These are phyloP conservation scores for Eretmochelys imbricata DNA, from an alignment of 2,113 vertebrate genomes.

Conservation along the genomic window DNA sequence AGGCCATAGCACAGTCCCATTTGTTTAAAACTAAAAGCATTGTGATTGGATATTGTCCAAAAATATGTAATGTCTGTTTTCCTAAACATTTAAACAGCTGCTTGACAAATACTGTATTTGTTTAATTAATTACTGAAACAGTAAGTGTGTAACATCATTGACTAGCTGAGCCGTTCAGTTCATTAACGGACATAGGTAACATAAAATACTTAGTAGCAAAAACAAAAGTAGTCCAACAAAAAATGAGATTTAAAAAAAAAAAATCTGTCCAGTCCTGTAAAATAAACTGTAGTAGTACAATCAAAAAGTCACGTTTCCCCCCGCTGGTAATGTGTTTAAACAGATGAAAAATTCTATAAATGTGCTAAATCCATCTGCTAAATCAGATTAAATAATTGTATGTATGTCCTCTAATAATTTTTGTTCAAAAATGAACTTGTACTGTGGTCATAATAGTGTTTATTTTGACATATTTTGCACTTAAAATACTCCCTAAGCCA, in stretches of 20 bases:
- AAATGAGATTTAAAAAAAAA: neutral
- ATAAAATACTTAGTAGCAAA: neutral
- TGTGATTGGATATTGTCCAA: neutral
- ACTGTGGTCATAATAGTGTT: neutral
- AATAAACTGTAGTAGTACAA: neutral
- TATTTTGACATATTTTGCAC: neutral
- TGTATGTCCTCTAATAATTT: slow-evolving; percentile 19
- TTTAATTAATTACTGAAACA: neutral
- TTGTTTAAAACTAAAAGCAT: neutral
- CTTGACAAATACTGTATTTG: neutral
- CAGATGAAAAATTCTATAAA: slow-evolving; percentile 24
- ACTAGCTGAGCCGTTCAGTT: neutral
- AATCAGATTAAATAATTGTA: neutral
- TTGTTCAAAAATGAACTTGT: neutral
- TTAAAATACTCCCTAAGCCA: neutral
- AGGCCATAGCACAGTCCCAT: fast-evolving
- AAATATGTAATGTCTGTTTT: neutral
- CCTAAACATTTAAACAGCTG: neutral
- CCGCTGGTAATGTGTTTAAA: neutral
- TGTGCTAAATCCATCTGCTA: neutral
- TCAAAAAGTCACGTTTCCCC: neutral
- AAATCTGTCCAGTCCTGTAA: neutral
- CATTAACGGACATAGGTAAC: neutral
- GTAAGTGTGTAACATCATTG: neutral
- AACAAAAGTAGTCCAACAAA: neutral